Evolutionary conservation across 2,113 vertebrate species (phyloP).

Genomic region (Chaetodon trifascialis): DNA sequence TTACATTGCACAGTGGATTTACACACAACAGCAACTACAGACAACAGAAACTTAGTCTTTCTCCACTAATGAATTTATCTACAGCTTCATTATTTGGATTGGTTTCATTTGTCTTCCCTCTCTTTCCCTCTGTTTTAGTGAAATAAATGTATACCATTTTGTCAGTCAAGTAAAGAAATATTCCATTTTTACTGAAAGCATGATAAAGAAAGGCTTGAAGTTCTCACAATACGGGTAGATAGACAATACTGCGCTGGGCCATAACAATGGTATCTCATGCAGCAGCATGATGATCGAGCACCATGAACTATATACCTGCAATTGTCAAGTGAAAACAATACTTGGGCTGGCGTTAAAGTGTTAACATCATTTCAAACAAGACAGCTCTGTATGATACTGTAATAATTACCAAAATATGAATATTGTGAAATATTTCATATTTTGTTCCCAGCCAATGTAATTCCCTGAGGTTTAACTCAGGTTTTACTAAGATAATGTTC

Average conservation of each 20-base stretch:
- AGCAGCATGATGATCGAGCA: slow-evolving; percentile 21
- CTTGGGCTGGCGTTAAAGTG: slow-evolving; percentile 2
- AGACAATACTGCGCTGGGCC: neutral
- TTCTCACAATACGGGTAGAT: neutral
- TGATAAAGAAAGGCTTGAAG: neutral
- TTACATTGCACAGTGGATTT: slow-evolving; percentile 8
- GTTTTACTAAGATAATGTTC: slow-evolving; percentile 6
- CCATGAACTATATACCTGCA: slow-evolving; percentile 44
- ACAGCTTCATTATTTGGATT: neutral
- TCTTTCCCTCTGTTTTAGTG: neutral
- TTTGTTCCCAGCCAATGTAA: neutral
- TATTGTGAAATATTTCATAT: neutral
- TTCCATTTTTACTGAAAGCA: neutral
- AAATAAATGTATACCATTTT: neutral
- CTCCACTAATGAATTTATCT: neutral
- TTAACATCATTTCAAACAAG: neutral
- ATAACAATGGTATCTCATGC: neutral
- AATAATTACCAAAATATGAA: neutral
- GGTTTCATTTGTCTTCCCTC: neutral
- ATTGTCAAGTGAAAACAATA: slow-evolving; percentile 39
- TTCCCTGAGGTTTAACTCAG: slow-evolving; percentile 16
- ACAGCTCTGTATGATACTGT: neutral
- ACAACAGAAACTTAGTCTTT: neutral
- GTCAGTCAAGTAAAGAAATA: neutral
- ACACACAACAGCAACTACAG: slow-evolving; percentile 18